These are phyloP conservation scores for Crossocerus cetratus DNA, from an alignment of 2,888 invertebrate genomes.

Conservation along the genomic window DNA sequence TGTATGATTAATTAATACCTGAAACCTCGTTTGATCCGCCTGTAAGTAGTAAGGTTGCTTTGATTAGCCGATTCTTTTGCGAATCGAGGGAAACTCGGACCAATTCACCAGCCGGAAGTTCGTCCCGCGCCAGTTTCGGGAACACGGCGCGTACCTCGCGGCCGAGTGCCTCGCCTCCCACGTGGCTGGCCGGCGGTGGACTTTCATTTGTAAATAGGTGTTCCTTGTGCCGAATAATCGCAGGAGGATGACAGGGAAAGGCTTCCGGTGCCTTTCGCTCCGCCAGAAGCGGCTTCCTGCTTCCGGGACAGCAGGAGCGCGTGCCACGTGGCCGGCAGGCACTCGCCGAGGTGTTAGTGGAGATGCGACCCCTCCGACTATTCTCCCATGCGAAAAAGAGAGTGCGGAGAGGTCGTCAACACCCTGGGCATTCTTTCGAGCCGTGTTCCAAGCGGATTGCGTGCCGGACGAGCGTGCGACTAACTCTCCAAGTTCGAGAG, in stretches of 20 bases:
- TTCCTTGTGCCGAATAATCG: too few species aligned
- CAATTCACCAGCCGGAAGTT: constrained; percentile 18
- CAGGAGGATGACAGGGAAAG: too few species aligned
- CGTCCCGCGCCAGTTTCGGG: constrained; percentile 6
- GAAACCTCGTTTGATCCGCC: constrained; percentile 28
- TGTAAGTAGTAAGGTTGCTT: constrained; percentile 52
- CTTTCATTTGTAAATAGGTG: too few species aligned
- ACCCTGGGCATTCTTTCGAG: constrained; percentile 54
- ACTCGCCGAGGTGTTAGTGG: too few species aligned
- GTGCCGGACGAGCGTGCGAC: constrained; percentile 38
- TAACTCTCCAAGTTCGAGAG: constrained; percentile 18
- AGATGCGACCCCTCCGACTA: too few species aligned
- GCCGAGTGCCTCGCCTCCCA: constrained; percentile 29
- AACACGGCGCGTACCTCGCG: constrained; percentile 44
- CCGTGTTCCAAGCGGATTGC: constrained; percentile 42
- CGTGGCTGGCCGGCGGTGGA: constrained; percentile 8
- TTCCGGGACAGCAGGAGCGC: too few species aligned
- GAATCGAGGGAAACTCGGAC: constrained; percentile 1
- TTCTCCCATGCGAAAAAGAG: background rate
- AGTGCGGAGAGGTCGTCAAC: constrained; percentile 20
- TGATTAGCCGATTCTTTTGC: constrained; percentile 38
- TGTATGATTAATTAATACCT: constrained; percentile 42
- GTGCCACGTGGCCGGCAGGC: too few species aligned
- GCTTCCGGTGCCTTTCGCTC: too few species aligned
- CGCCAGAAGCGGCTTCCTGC: too few species aligned